Percentiles rank a stretch among this genome's conserved stretches.
phyloP scores from a whole-genome alignment of 2,113 vertebrate genomes.

The Ophthalmolycus amberensis region DNA sequence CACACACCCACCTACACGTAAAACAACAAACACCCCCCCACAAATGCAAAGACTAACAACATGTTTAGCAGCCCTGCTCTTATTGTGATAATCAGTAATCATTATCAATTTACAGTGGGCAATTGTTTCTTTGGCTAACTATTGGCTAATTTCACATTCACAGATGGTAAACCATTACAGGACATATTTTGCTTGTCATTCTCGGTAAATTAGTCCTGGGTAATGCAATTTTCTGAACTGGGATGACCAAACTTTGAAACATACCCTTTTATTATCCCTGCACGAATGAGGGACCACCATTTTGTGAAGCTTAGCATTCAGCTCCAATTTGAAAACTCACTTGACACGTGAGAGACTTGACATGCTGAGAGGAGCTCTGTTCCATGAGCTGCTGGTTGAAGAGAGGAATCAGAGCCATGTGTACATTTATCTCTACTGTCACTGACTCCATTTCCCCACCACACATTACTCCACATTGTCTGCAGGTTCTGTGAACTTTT shows the following conservation, averaged over 20 bases:
- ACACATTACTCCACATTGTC: constrained; percentile 52
- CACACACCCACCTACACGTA: background rate
- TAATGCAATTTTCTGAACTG: constrained; percentile 31
- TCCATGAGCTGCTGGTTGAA: constrained; percentile 9
- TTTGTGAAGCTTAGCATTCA: constrained; percentile 58
- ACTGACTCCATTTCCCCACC: constrained; percentile 17
- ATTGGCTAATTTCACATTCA: constrained; percentile 46
- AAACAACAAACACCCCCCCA: background rate
- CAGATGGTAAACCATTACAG: constrained; percentile 53
- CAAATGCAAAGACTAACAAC: background rate
- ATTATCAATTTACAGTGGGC: constrained; percentile 70
- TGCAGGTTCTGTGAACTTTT: constrained; percentile 53
- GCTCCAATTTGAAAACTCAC: constrained; percentile 50
- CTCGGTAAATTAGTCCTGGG: constrained; percentile 16
- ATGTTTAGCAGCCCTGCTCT: background rate
- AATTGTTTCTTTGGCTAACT: constrained; percentile 61
- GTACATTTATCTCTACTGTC: constrained; percentile 42
- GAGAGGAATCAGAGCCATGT: constrained; percentile 20
- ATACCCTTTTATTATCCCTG: constrained; percentile 22
- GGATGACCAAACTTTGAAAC: constrained; percentile 9
- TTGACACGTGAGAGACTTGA: constrained; percentile 53
- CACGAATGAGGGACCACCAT: constrained; percentile 63
- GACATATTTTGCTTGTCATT: constrained; percentile 16
- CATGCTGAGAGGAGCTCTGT: constrained; percentile 53
- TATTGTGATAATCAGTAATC: constrained; percentile 63